phyloP scores from a whole-genome alignment of 2,888 invertebrate species.

The Caradrina clavipalpis region DNA sequence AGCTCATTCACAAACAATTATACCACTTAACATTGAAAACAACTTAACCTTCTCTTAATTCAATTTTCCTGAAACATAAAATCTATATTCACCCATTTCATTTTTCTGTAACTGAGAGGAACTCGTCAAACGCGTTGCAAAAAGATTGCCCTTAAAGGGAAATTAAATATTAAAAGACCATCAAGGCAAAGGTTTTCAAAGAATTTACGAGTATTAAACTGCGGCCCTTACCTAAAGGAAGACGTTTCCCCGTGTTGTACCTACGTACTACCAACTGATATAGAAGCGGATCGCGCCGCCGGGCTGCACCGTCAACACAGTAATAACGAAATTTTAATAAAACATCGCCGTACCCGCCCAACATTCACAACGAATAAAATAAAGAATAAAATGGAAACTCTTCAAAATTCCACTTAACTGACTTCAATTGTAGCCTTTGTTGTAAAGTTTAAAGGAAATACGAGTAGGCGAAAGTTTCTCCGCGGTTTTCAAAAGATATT shows the following conservation, averaged over 20 bases:
- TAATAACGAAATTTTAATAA: slow-evolving; percentile 87
- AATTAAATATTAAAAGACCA: slow-evolving; percentile 89
- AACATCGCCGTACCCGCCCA: slow-evolving; percentile 74
- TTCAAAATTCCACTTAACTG: slow-evolving; percentile 74
- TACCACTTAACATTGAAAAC: slow-evolving; percentile 5
- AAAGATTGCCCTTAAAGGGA: slow-evolving; percentile 79
- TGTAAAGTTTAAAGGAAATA: slow-evolving; percentile 70
- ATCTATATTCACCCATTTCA: slow-evolving; percentile 55
- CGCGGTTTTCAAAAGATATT: slow-evolving; percentile 63
- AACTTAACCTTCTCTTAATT: slow-evolving; percentile 10
- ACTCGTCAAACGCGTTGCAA: slow-evolving; percentile 70
- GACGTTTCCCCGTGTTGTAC: slow-evolving; percentile 70
- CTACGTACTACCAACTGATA: slow-evolving; percentile 17
- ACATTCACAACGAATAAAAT: slow-evolving; percentile 72
- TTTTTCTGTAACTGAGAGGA: slow-evolving; percentile 70
- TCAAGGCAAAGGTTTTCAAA: slow-evolving; percentile 82
- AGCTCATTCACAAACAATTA: not conserved
- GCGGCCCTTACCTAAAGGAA: slow-evolving; percentile 76
- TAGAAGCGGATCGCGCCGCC: slow-evolving; percentile 58
- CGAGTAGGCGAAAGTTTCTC: slow-evolving; percentile 66
- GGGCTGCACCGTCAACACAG: slow-evolving; percentile 75
- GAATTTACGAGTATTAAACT: slow-evolving; percentile 84
- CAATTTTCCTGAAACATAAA: slow-evolving; percentile 50
- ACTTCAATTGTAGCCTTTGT: slow-evolving; percentile 77
- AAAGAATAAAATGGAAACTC: slow-evolving; percentile 75